Evolutionary conservation across 2,113 vertebrate genomes (phyloP).

Genomic region (Xiphophorus maculatus): DNA sequence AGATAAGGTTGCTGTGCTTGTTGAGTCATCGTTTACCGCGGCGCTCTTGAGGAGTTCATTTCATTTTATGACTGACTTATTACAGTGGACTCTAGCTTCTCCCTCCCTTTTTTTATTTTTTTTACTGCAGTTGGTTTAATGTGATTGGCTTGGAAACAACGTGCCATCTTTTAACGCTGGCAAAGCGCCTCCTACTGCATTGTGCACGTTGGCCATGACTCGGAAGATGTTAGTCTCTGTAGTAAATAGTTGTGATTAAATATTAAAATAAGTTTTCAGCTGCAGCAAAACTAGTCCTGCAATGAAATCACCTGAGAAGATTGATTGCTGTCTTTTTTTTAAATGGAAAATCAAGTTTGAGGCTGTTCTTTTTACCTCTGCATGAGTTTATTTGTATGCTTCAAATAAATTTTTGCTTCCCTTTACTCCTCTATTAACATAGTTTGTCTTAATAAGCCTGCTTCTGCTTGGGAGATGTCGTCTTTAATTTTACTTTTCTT

Average conservation of each 20-base stretch:
- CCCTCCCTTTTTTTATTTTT: too few species aligned
- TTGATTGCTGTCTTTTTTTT: constrained; percentile 5
- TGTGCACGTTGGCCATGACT: neutral
- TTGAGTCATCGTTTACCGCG: constrained; percentile 32
- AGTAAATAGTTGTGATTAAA: neutral
- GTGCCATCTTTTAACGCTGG: constrained; percentile 22
- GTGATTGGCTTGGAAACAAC: constrained; percentile 40
- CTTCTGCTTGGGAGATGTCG: constrained; percentile 82
- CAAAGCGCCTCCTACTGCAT: constrained; percentile 19
- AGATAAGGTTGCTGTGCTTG: constrained; percentile 14
- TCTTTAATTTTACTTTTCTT: constrained; percentile 74
- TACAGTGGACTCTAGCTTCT: constrained; percentile 53
- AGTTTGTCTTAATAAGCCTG: constrained; percentile 81
- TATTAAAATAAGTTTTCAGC: neutral
- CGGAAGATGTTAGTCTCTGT: constrained; percentile 6
- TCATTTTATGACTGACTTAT: constrained; percentile 63
- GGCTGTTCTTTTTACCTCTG: constrained; percentile 73
- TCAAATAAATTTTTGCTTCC: constrained; percentile 62
- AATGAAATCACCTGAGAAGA: neutral
- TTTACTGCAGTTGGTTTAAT: constrained; percentile 33
- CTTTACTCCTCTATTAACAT: constrained; percentile 72
- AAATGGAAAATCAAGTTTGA: constrained; percentile 29
- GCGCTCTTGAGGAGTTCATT: constrained; percentile 23
- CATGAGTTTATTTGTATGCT: constrained; percentile 69
- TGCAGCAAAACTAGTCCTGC: neutral